Evolutionary conservation across 2,888 invertebrate species (phyloP).

Genomic region (Imbricaverruca yamaguchii): DNA sequence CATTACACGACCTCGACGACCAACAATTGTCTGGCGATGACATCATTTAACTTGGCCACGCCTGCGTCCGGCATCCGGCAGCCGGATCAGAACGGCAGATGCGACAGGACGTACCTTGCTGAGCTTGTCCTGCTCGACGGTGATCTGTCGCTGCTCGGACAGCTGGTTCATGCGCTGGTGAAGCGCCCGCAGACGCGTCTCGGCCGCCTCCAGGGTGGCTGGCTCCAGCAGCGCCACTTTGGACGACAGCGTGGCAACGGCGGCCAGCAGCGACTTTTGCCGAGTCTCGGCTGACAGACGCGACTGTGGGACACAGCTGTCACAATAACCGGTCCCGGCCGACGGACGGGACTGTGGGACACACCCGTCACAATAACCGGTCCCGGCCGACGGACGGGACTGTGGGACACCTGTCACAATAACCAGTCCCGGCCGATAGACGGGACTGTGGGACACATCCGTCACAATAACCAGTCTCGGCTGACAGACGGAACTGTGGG

Average conservation of each 20-base stretch:
- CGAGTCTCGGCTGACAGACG: constrained; percentile 35
- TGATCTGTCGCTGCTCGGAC: constrained; percentile 50
- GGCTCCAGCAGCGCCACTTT: constrained; percentile 74
- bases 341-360: too few relatives aligned
- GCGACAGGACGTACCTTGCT: constrained; percentile 24
- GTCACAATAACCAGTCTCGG: too few relatives aligned
- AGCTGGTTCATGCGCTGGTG: constrained; percentile 67
- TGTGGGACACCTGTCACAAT: too few relatives aligned
- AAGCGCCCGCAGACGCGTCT: constrained; percentile 66
- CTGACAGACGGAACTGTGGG: too few relatives aligned
- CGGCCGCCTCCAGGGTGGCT: constrained; percentile 71
- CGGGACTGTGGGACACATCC: too few relatives aligned
- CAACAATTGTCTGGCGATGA: not conserved
- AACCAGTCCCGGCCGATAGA: too few relatives aligned
- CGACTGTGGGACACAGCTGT: constrained; percentile 27
- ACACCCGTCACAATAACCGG: too few relatives aligned
- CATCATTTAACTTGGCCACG: too few relatives aligned
- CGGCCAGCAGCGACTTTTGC: constrained; percentile 53
- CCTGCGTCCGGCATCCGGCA: too few relatives aligned
- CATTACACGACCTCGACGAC: too few relatives aligned
- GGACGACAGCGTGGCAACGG: constrained; percentile 66
- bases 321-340: too few relatives aligned
- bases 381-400: too few relatives aligned
- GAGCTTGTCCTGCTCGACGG: constrained; percentile 38
- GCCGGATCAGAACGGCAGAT: not conserved